These are phyloP conservation scores for Drosophila ironensis DNA, from an alignment of 1,140 invertebrate genomes.

Conservation along the genomic window DNA sequence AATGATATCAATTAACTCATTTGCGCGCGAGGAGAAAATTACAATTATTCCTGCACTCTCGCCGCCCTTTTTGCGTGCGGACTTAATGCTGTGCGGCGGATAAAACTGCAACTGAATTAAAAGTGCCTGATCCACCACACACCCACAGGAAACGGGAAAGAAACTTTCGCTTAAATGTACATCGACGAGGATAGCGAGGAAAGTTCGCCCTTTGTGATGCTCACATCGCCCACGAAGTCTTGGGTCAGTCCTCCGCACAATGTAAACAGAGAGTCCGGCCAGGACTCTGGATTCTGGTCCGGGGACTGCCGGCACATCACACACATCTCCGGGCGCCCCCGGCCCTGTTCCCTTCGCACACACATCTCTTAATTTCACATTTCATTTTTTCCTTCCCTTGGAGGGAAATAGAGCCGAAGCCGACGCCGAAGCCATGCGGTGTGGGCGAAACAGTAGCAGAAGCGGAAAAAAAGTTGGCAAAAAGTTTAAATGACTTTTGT, in stretches of 20 bases:
- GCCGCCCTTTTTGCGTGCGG: constrained; percentile 25
- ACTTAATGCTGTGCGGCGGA: constrained; percentile 66
- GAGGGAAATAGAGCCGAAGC: constrained; percentile 19
- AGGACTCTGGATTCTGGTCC: constrained; percentile 6
- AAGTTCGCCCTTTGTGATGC: constrained; percentile 82
- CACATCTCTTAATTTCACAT: constrained; percentile 77
- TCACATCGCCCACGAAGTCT: constrained; percentile 78
- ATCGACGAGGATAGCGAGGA: constrained; percentile 82
- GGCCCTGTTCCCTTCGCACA: constrained; percentile 20
- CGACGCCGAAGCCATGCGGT: constrained; percentile 23
- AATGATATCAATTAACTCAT: constrained; percentile 76
- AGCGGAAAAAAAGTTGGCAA: constrained; percentile 55
- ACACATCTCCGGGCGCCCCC: constrained; percentile 18
- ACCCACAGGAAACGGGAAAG: constrained; percentile 31
- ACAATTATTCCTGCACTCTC: constrained; percentile 60
- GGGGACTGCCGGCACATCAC: constrained; percentile 20
- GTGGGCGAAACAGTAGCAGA: neutral
- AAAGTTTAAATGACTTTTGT: constrained; percentile 81
- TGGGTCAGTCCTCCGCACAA: constrained; percentile 71
- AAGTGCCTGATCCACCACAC: constrained; percentile 55
- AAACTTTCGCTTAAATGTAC: constrained; percentile 81
- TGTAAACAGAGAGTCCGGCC: constrained; percentile 54
- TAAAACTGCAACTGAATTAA: constrained; percentile 78
- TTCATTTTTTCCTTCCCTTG: constrained; percentile 49
- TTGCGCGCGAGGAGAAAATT: constrained; percentile 59